These are phyloP conservation scores for Ispidina picta DNA, from an alignment of 2,797 vertebrate genomes.

Conservation along the genomic window DNA sequence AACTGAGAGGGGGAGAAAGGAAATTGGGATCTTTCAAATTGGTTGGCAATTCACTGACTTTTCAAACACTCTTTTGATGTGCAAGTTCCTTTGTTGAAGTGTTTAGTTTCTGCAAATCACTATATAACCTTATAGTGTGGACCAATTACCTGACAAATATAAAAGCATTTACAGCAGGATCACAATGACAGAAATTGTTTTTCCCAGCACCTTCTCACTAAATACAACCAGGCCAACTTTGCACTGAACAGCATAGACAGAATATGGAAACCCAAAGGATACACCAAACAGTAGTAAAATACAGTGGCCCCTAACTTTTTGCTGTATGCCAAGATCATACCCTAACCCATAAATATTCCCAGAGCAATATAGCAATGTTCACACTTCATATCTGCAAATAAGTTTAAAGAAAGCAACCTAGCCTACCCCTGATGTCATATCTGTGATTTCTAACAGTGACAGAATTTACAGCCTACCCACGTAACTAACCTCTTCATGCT, in stretches of 20 bases:
- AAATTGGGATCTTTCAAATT: not conserved
- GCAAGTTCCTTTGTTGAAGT: not conserved
- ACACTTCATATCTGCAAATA: not conserved
- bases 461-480: not conserved
- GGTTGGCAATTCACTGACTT: not conserved
- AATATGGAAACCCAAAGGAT: not conserved
- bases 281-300: not conserved
- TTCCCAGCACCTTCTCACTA: not conserved
- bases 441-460: not conserved
- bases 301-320: not conserved
- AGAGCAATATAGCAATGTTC: fast-evolving
- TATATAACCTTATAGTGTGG: not conserved
- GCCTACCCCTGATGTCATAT: not conserved
- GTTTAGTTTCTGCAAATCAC: not conserved
- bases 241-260: not conserved
- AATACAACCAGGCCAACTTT: not conserved
- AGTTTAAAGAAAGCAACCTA: not conserved
- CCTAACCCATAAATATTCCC: not conserved
- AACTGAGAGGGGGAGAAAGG: not conserved
- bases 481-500: not conserved
- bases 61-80: not conserved
- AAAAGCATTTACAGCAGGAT: not conserved
- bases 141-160: not conserved
- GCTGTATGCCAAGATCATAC: not conserved
- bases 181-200: not conserved